Conservation (phyloP, 2,797 vertebrate species). For the Pterois miles region DNA sequence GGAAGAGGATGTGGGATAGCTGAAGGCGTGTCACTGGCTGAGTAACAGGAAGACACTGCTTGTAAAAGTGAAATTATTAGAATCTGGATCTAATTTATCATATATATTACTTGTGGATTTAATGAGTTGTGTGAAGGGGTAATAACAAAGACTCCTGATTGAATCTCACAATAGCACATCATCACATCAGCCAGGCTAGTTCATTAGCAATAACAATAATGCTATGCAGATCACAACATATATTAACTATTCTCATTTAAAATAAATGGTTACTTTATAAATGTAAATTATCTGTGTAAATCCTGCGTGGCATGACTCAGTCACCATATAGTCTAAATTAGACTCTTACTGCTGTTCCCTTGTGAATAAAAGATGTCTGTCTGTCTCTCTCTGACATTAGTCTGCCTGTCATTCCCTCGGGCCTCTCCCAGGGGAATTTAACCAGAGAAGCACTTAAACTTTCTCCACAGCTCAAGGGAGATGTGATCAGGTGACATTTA, state of each 20-base stretch:
- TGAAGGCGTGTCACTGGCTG: constrained; percentile 24
- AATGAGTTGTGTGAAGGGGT: background rate
- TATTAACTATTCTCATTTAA: background rate
- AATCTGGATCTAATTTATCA: constrained; percentile 39
- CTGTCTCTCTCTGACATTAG: constrained; percentile 10
- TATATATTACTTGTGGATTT: constrained; percentile 1
- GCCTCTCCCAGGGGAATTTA: constrained; percentile 12
- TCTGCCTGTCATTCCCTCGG: background rate
- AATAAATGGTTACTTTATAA: background rate
- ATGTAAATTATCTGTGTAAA: background rate
- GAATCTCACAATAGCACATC: background rate
- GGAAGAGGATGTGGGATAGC: constrained; percentile 28
- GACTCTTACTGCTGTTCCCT: constrained; percentile 7
- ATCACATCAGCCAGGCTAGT: background rate
- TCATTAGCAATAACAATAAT: background rate
- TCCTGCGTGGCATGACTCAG: background rate
- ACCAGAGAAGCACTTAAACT: constrained; percentile 38
- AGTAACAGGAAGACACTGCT: constrained; percentile 40
- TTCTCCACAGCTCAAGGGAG: constrained; percentile 34
- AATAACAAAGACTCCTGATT: background rate
- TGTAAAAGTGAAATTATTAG: constrained; percentile 31
- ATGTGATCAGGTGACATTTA: constrained; percentile 35
- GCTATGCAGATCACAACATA: background rate
- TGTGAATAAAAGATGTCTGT: constrained; percentile 42
- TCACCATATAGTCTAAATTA: constrained; percentile 21